Evolutionary conservation across 2,888 invertebrate species (phyloP).

Genomic region (Noctua fimbriata): DNA sequence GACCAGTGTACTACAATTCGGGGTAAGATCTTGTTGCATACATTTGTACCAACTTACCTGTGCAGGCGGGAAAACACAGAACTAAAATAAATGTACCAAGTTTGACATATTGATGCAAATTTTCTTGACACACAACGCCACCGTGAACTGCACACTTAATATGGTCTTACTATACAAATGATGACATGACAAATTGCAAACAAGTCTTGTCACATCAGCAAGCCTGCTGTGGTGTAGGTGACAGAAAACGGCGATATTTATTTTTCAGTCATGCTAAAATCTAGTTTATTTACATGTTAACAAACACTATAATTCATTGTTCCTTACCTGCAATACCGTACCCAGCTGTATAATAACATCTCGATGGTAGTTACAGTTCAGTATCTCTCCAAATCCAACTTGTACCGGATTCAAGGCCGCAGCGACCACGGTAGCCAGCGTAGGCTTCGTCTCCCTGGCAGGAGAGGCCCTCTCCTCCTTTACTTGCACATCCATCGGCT

Average conservation of each 20-base stretch:
- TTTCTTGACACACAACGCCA: too few relatives aligned
- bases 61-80: too few relatives aligned
- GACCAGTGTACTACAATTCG: not conserved
- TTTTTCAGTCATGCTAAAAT: not conserved
- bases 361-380: constrained; percentile 96
- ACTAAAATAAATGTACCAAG: too few relatives aligned
- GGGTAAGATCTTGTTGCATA: not conserved
- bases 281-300: not conserved
- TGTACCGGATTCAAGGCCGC: constrained; percentile 91
- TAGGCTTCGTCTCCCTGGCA: constrained; percentile 80
- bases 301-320: not conserved
- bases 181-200: not conserved
- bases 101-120: too few relatives aligned
- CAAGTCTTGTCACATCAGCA: not conserved
- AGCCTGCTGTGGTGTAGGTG: not conserved
- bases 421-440: constrained; percentile 79
- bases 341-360: constrained; percentile 95
- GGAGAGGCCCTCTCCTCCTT: constrained; percentile 84
- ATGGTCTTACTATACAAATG: not conserved
- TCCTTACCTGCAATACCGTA: constrained; percentile 93
- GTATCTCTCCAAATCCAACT: constrained; percentile 94
- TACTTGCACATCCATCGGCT: constrained; percentile 83
- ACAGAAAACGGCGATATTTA: not conserved
- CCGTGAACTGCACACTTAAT: too few relatives aligned
- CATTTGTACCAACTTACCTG: too few relatives aligned